Evolutionary conservation across 2,797 vertebrate genomes (phyloP).

Genomic region (Takifugu ocellatus): DNA sequence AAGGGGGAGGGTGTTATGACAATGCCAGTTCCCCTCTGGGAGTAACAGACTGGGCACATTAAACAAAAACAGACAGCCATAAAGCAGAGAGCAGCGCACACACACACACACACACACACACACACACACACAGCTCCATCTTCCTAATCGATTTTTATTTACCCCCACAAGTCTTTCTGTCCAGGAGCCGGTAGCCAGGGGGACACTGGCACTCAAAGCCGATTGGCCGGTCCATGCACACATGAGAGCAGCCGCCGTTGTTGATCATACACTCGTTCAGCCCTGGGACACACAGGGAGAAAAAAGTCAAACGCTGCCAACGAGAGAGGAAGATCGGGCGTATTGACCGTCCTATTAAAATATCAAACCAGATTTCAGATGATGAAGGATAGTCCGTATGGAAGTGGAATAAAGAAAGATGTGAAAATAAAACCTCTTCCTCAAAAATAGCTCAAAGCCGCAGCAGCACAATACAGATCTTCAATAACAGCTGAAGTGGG

Average conservation of each 20-base stretch:
- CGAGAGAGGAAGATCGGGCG: too few relatives aligned
- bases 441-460: constrained; percentile 45
- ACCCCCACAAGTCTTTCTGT: constrained; percentile 98
- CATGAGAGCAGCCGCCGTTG: constrained; percentile 96
- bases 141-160: constrained; percentile 57
- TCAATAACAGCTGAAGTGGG: neutral
- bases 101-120: constrained; percentile 7
- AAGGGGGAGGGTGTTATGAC: constrained; percentile 27
- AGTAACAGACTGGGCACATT: constrained; percentile 19
- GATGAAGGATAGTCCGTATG: constrained; percentile 30
- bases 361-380: too few relatives aligned
- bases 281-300: constrained; percentile 69
- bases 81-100: constrained; percentile 20
- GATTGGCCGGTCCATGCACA: constrained; percentile 91
- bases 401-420: constrained; percentile 12
- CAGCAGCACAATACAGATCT: constrained; percentile 13
- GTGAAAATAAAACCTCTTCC: constrained; percentile 27
- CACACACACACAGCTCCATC: neutral
- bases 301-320: constrained; percentile 19
- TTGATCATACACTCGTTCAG: constrained; percentile 91
- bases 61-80: constrained; percentile 27
- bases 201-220: constrained; percentile 95
- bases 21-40: constrained; percentile 27
- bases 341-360: too few relatives aligned
- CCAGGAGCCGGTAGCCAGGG: constrained; percentile 88